Percentiles rank a stretch among this genome's conserved stretches.
Evolutionary conservation across 1,140 invertebrate genomes (phyloP).

Genomic region (Hyphantria cunea): DNA sequence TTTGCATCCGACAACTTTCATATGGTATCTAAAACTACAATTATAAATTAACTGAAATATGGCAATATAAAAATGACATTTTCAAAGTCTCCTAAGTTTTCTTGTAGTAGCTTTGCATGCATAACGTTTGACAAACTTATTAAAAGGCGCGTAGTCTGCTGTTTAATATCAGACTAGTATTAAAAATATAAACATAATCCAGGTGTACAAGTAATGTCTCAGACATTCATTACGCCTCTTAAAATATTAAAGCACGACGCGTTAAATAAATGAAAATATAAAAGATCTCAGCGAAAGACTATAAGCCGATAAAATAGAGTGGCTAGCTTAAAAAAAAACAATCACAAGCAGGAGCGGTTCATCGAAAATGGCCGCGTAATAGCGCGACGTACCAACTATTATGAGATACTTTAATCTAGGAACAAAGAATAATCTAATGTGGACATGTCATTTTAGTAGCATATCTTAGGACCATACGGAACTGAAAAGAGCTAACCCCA

Average conservation of each 20-base stretch:
- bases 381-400: constrained; percentile 41
- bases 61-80: too few species aligned
- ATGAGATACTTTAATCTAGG: constrained; percentile 40
- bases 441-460: background rate
- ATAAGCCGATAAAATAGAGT: constrained; percentile 27
- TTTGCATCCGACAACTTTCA: too few species aligned
- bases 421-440: constrained; percentile 19
- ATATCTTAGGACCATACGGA: too few species aligned
- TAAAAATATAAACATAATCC: too few species aligned
- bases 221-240: constrained; percentile 4
- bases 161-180: too few species aligned
- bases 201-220: background rate
- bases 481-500: too few species aligned
- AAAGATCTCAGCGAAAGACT: background rate
- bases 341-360: constrained; percentile 3
- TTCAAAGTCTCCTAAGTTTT: too few species aligned
- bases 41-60: too few species aligned
- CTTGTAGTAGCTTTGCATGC: too few species aligned
- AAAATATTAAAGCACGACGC: background rate
- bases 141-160: too few species aligned
- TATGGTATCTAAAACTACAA: too few species aligned
- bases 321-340: constrained; percentile 32
- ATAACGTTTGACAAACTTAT: too few species aligned
- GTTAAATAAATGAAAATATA: background rate
- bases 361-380: constrained; percentile 33